Evolutionary conservation across 2,113 vertebrate species (phyloP).

Genomic region (Bothrops jararaca): DNA sequence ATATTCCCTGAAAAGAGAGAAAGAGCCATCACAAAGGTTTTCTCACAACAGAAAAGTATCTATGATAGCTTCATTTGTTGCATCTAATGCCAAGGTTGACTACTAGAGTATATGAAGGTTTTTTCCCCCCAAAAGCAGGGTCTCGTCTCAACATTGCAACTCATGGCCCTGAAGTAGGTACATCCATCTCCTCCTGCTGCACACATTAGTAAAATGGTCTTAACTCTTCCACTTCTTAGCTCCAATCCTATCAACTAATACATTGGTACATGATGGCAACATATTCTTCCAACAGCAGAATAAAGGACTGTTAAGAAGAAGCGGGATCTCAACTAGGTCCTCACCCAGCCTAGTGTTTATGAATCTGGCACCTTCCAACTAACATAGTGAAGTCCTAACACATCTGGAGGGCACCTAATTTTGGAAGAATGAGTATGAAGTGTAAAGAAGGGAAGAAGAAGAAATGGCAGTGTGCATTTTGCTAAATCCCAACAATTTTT

Average conservation of each 20-base stretch:
- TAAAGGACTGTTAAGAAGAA: not conserved
- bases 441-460: not conserved
- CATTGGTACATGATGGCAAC: not conserved
- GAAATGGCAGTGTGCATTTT: not conserved
- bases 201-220: not conserved
- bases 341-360: not conserved
- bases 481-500: no score
- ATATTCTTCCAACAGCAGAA: not conserved
- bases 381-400: not conserved
- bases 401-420: not conserved
- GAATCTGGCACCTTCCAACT: not conserved
- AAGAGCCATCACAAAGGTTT: not conserved
- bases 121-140: not conserved
- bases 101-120: not conserved
- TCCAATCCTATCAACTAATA: not conserved
- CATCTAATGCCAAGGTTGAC: not conserved
- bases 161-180: not conserved
- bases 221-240: not conserved
- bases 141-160: not conserved
- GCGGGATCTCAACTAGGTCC: not conserved
- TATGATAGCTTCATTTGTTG: not conserved
- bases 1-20: constrained; percentile 71
- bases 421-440: not conserved
- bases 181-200: not conserved
- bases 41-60: not conserved